Conservation (phyloP, 2,888 invertebrate species). For the Sipha maydis region DNA sequence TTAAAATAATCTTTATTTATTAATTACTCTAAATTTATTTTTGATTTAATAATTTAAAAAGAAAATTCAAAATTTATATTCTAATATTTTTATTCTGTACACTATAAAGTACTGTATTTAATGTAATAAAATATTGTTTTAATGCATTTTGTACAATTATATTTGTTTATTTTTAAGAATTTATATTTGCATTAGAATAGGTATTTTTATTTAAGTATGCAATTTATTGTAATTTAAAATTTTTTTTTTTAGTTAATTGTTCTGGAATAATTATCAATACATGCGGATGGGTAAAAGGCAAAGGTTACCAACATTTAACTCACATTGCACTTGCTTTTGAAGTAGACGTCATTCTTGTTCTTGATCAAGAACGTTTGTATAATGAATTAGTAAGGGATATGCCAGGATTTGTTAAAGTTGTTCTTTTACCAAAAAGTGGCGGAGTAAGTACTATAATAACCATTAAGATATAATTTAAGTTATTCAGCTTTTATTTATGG, state of each 20-base stretch:
- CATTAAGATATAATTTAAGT: not conserved
- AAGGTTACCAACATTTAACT: constrained; percentile 86
- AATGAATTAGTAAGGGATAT: constrained; percentile 93
- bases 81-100: no score
- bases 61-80: no score
- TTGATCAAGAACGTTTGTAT: constrained; percentile 96
- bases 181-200: not conserved
- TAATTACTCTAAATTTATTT: no score
- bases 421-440: constrained; percentile 93
- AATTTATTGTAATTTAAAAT: not conserved
- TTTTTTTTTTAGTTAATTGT: constrained; percentile 73
- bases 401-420: constrained; percentile 91
- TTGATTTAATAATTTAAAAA: no score
- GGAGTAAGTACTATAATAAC: constrained; percentile 75
- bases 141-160: not conserved
- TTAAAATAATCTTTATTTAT: no score
- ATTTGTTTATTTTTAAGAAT: not conserved
- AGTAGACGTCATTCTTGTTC: constrained; percentile 92
- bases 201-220: not conserved
- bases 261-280: constrained; percentile 97
- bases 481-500: no score
- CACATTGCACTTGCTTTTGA: constrained; percentile 94
- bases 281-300: constrained; percentile 95
- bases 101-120: no score
- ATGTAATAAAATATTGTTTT: not conserved